Percentiles rank a stretch among this genome's conserved stretches.
These are phyloP conservation scores for Pontoporia blainvillei DNA, from an alignment of 2,113 vertebrate genomes.

Conservation along the genomic window DNA sequence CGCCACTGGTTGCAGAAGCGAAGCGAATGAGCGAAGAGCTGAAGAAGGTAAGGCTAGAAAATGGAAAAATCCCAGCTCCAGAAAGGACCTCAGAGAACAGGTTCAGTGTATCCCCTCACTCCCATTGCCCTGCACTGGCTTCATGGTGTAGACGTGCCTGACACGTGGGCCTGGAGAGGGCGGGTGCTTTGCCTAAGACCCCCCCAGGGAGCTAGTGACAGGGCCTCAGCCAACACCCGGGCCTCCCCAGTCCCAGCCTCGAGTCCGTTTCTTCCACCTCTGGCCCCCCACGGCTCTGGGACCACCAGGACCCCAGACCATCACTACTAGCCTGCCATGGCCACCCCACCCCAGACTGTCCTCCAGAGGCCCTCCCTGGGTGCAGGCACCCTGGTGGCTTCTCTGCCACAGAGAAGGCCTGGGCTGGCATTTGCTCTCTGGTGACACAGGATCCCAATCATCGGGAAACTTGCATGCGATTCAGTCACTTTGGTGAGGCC, in stretches of 20 bases:
- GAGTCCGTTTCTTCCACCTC: rapidly evolving
- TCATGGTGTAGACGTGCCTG: rapidly evolving
- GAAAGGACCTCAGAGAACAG: not conserved
- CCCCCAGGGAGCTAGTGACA: not conserved
- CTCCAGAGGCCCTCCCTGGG: not conserved
- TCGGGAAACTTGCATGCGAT: not conserved
- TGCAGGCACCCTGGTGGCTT: not conserved
- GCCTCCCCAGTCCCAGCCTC: not conserved
- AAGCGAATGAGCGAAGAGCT: constrained; percentile 93
- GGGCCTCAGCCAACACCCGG: not conserved
- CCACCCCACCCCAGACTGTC: not conserved
- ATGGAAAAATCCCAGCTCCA: rapidly evolving
- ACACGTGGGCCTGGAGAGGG: not conserved
- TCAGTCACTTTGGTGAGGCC: not conserved
- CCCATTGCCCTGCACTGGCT: not conserved
- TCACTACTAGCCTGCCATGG: too few species aligned
- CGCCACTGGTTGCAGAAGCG: constrained; percentile 89
- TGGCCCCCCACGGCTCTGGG: not conserved
- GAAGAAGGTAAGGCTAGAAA: constrained; percentile 80
- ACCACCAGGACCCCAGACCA: not conserved
- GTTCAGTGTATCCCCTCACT: not conserved
- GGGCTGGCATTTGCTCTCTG: not conserved
- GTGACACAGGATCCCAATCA: not conserved
- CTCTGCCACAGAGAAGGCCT: not conserved
- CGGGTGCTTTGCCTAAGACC: not conserved